Base-by-base conservation (phyloP, 2,113 vertebrate genomes). In the Dermatemys mawii region DNA sequence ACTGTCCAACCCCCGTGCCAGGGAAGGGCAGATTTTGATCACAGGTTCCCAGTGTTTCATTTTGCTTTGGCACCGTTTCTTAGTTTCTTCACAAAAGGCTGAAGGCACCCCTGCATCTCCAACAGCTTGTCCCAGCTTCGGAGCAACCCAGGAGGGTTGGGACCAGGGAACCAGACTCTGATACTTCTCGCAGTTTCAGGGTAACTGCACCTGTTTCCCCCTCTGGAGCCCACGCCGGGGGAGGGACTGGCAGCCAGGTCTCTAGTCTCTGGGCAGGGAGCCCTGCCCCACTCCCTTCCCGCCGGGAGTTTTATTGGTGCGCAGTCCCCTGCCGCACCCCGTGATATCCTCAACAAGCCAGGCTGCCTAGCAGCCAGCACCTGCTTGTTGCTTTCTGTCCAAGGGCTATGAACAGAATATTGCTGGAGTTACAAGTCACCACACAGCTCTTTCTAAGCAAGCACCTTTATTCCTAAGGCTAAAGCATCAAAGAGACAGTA, bases 321-420 rank as follows among this genome's bases (percentile, higher is more conserved):
- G 16, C 35, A 5, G 57, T 7, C 29, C 16, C 32, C 13, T 8
- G 16, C 13, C 2, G 2, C 27, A 12, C 6, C 29, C 13, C 3
- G 57, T 14, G 57, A 63, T n/a, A 16, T n/a, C 32, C 60, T 8
- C 57, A 35, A 32, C 14, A 32, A 60, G 57, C 60, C 35, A n/a
- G 35, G 16, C n/a, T 38, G 63, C 35, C 63, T 70, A n/a, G 9
- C 63, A 70, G n/a, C 7, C 63, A 22, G 63, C 17, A 1, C 63
- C 63, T 38, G 63, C 63, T 11, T 5, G 8, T 22, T 38, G 19
- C 63, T 22, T 21, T 38, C 63, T 29, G 27, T 57, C 55, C 11
- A 11, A 27, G 55, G 55, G 55, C n/a, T 38, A 1, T 3, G 2
- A 21, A 9, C 35, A 38, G 16, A 4, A 19, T 4, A 11, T 10